Conservation (phyloP, 2,113 vertebrate genomes). For the Embiotoca jacksoni region DNA sequence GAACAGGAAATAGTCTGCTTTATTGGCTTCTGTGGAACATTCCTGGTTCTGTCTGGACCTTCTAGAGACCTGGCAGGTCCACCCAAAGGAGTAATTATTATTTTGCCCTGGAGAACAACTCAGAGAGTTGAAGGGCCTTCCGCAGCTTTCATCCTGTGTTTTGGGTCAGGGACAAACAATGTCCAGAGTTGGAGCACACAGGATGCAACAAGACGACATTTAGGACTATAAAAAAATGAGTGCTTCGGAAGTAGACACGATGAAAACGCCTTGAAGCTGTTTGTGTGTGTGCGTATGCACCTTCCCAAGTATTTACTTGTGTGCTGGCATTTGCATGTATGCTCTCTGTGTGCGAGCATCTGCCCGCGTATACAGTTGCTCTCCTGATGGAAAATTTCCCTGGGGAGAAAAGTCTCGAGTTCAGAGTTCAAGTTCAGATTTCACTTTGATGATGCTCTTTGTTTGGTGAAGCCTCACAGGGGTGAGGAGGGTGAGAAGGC, state of each 20-base stretch:
- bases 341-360: constrained; percentile 56
- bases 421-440: constrained; percentile 77
- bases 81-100: constrained; percentile 73
- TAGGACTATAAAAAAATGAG: constrained; percentile 4
- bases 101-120: constrained; percentile 67
- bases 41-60: constrained; percentile 73
- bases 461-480: constrained; percentile 63
- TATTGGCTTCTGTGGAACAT: constrained; percentile 81
- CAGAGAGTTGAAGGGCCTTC: constrained; percentile 68
- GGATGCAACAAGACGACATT: constrained; percentile 43
- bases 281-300: background rate
- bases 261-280: constrained; percentile 30
- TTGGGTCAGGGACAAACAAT: constrained; percentile 67
- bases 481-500: constrained; percentile 40
- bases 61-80: constrained; percentile 70
- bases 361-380: constrained; percentile 71
- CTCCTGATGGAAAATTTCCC: constrained; percentile 63
- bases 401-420: constrained; percentile 56
- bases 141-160: constrained; percentile 69
- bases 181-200: constrained; percentile 47
- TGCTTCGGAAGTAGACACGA: constrained; percentile 41
- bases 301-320: constrained; percentile 30
- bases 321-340: background rate
- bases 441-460: constrained; percentile 78
- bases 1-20: constrained; percentile 81